Evolutionary conservation across 2,888 invertebrate species (phyloP), one percentile per base, ranked within the genome.

Genomic region (Timema podura): DNA sequence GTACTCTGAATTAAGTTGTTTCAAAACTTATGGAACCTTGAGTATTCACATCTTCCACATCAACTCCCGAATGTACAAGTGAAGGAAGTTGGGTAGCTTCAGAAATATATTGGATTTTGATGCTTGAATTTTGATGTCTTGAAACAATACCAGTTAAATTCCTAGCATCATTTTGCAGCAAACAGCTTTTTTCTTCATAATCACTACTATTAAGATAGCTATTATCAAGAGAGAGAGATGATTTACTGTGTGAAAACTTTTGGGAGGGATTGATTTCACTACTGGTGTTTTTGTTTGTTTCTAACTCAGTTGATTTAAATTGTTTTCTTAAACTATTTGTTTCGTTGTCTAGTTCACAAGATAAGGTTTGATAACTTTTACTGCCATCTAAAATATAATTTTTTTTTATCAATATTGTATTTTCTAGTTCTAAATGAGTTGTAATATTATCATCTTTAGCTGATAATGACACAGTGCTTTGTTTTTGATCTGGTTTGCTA

Each of bases 141-240:
- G 30, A 30, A 30, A 30, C 30, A 30, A 30, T 30, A 30, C 30
- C 30, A 30, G 30, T 30, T 30, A 30, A 30, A 30, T 68, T 67
- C 10, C 44, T 15, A 8, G 65, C 67, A 6, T 71, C 66, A 30
- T 49, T 48, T 59, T 68, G 71, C 16, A 71, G 51, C 10, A 71
- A 54, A 66, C 67, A 69, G 45, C 68, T 71, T 69, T 67, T 71
- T 68, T 71, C 71, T 16, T 68, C 71, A 71, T 66, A 71, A 30
- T 71, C 71, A 47, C 49, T 67, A 9, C 48, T 45, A 59, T 30
- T 30, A 11, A 68, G 15, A 54, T 47, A 44, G 7, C 57, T 67
- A 13, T 67, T 59, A 47, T 10, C 54, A 10, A 47, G 16, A 48
- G 48, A 10, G 47, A 15, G 48, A 59, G 57, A 47, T 30, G 13